phyloP scores from a whole-genome alignment of 2,797 vertebrate species.

The Corythornis leucogaster region DNA sequence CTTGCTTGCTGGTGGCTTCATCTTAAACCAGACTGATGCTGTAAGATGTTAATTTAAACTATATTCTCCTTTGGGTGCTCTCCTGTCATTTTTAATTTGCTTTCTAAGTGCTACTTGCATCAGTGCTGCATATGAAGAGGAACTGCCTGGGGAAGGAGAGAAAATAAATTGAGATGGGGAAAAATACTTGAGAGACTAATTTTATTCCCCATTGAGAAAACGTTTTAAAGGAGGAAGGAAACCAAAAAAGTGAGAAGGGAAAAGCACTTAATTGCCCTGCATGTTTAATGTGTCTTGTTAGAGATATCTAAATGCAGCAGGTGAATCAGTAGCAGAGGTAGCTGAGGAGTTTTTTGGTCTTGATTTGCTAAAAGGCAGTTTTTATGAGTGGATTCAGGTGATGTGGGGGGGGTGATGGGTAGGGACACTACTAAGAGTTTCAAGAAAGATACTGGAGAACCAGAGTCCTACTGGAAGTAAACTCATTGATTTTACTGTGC shows the following conservation, averaged over 20 bases:
- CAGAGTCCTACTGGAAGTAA: background rate
- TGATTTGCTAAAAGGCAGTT: background rate
- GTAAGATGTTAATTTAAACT: slow-evolving; percentile 49
- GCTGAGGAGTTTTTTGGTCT: background rate
- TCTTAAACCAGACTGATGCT: slow-evolving; percentile 6
- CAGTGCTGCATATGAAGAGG: background rate
- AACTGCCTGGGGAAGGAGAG: background rate
- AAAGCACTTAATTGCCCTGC: slow-evolving; percentile 18
- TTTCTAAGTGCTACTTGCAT: background rate
- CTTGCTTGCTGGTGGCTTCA: background rate
- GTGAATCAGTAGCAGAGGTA: background rate
- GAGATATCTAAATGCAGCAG: slow-evolving; percentile 17
- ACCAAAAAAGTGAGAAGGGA: background rate
- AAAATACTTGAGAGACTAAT: slow-evolving; percentile 31
- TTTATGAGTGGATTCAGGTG: background rate
- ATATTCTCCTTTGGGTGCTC: slow-evolving; percentile 28
- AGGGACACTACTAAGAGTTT: background rate
- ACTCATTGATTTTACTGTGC: background rate
- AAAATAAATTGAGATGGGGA: slow-evolving; percentile 27
- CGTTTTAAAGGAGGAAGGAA: background rate
- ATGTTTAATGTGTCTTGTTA: slow-evolving; percentile 8
- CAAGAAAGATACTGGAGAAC: background rate
- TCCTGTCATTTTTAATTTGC: slow-evolving; percentile 41
- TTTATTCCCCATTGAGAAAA: slow-evolving; percentile 35
- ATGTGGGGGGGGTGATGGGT: background rate